These are phyloP conservation scores for Synergus laeviventris DNA, from an alignment of 2,888 invertebrate species.

Conservation along the genomic window DNA sequence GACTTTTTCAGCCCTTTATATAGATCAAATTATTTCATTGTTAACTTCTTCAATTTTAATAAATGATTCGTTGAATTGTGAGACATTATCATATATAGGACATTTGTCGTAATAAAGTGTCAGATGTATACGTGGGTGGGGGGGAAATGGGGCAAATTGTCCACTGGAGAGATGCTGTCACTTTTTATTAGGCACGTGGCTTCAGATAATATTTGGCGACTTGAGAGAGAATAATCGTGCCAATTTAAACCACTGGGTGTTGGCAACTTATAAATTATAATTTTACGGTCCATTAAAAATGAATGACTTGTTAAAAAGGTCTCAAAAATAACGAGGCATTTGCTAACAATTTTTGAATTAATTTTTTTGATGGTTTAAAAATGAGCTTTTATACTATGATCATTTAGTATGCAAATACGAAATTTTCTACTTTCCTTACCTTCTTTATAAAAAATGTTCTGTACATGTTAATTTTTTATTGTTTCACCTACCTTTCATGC, in stretches of 20 bases:
- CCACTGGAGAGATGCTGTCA: slow-evolving; percentile 9
- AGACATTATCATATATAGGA: background rate
- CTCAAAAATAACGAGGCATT: background rate
- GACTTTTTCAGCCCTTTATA: background rate
- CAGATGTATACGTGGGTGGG: background rate
- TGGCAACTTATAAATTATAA: background rate
- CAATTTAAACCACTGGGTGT: background rate
- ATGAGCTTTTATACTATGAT: too few species aligned
- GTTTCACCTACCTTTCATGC: background rate
- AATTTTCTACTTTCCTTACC: background rate
- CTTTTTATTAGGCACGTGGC: slow-evolving; percentile 32
- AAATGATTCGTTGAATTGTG: background rate
- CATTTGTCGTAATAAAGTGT: slow-evolving; percentile 12
- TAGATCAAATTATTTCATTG: slow-evolving; percentile 6
- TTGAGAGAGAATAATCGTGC: background rate
- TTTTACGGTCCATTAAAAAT: background rate
- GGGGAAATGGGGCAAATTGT: slow-evolving; percentile 5
- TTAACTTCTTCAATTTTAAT: slow-evolving; percentile 16
- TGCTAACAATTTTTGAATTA: background rate
- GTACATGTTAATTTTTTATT: background rate
- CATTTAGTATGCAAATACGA: background rate
- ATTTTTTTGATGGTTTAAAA: too few species aligned
- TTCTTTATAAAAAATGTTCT: background rate
- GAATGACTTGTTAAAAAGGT: background rate
- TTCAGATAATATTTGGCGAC: background rate